These are phyloP conservation scores for Orchesellides sinensis DNA, from an alignment of 2,888 invertebrate species.

Conservation along the genomic window DNA sequence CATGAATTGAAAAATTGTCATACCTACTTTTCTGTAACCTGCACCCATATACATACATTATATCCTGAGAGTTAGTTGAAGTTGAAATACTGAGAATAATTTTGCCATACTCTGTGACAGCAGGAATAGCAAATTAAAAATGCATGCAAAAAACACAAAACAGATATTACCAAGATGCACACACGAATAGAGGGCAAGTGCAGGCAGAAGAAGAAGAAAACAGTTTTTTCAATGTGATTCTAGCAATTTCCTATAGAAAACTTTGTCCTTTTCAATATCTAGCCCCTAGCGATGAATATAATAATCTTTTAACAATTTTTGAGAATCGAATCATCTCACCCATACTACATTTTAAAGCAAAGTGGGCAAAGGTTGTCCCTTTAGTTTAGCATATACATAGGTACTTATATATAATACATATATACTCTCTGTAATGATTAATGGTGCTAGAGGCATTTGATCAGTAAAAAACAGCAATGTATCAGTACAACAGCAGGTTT, in stretches of 20 bases:
- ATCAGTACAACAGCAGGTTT: constrained; percentile 47
- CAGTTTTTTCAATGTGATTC: neutral
- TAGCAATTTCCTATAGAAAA: too few species aligned
- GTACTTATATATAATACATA: neutral
- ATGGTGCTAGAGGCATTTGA: too few species aligned
- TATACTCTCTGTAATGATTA: too few species aligned
- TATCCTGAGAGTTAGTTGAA: too few species aligned
- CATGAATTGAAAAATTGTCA: too few species aligned
- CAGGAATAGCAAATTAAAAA: too few species aligned
- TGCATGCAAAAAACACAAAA: too few species aligned
- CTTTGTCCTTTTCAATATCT: constrained; percentile 54
- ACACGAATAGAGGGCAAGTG: constrained; percentile 4
- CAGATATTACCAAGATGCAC: too few species aligned
- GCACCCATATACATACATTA: too few species aligned
- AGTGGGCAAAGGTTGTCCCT: constrained; percentile 45
- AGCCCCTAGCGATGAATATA: constrained; percentile 50
- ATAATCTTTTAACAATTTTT: neutral
- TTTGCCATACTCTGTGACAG: too few species aligned
- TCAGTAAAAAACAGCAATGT: neutral
- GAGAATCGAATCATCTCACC: neutral
- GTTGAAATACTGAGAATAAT: too few species aligned
- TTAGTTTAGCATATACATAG: constrained; percentile 4
- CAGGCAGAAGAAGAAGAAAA: constrained; percentile 23
- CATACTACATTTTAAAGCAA: neutral
- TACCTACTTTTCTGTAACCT: too few species aligned